These are phyloP conservation scores for Pedicia rivosa DNA, from an alignment of 2,888 invertebrate species.

Conservation along the genomic window DNA sequence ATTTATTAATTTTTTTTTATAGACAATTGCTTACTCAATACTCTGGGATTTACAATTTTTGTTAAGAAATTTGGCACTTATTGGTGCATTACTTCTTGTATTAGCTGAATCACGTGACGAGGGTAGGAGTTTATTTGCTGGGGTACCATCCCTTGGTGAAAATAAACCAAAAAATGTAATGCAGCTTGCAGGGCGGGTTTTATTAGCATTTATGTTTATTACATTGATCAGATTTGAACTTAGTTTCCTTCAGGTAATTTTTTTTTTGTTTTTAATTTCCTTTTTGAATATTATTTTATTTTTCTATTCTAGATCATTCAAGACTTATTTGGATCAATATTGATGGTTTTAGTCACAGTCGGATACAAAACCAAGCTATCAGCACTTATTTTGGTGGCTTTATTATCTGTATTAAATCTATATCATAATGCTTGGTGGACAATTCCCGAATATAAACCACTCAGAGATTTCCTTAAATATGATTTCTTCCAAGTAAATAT, in stretches of 20 bases:
- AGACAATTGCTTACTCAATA: constrained; percentile 93
- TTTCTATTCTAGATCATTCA: constrained; percentile 55
- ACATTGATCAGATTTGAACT: constrained; percentile 89
- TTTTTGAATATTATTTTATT: constrained; percentile 4
- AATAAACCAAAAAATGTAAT: constrained; percentile 95
- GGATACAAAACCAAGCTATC: constrained; percentile 98
- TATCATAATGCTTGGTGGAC: constrained; percentile 99
- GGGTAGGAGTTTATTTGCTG: constrained; percentile 89
- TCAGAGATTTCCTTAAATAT: constrained; percentile 98
- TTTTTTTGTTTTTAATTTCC: constrained; percentile 3
- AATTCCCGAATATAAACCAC: constrained; percentile 85
- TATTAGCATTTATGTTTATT: constrained; percentile 97
- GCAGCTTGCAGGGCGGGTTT: constrained; percentile 86
- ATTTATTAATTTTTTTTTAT: constrained; percentile 22
- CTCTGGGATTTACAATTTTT: constrained; percentile 97
- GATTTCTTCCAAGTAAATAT: constrained; percentile 94
- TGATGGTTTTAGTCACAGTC: constrained; percentile 92
- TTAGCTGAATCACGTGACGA: constrained; percentile 92
- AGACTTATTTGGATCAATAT: constrained; percentile 80
- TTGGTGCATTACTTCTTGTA: constrained; percentile 90
- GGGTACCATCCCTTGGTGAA: constrained; percentile 80
- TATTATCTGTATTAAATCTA: constrained; percentile 79
- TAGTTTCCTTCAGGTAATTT: constrained; percentile 63
- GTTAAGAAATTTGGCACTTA: constrained; percentile 87
- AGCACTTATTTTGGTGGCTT: constrained; percentile 79